Conservation (phyloP, 2,888 invertebrate species). For the Glaucopsyche alexis region DNA sequence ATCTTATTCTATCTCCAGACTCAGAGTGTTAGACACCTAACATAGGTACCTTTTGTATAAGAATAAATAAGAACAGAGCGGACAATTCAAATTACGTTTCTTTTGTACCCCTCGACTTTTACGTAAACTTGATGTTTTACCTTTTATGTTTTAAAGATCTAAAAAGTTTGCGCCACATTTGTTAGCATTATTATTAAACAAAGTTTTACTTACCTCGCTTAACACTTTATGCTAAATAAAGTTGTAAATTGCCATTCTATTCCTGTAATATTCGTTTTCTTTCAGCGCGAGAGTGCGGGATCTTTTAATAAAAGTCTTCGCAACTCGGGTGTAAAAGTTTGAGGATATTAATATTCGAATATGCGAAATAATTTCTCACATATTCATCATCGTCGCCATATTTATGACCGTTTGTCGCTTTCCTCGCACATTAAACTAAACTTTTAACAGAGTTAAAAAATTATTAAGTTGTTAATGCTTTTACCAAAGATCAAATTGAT, state of each 20-base stretch:
- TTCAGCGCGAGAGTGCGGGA: not conserved
- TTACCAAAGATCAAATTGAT: too few species aligned
- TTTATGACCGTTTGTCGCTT: conserved; percentile 2
- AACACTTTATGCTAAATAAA: too few species aligned
- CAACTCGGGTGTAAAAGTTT: conserved; percentile 12
- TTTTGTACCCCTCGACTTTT: too few species aligned
- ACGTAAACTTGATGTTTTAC: too few species aligned
- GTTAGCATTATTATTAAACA: too few species aligned
- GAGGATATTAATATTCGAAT: conserved; percentile 20
- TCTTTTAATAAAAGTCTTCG: conserved; percentile 3
- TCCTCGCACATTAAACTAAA: not conserved
- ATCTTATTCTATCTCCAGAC: not conserved
- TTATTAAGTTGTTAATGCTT: too few species aligned
- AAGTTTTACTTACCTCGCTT: too few species aligned
- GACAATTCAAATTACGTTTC: not conserved
- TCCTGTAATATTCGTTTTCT: not conserved
- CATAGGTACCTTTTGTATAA: not conserved
- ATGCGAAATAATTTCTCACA: not conserved
- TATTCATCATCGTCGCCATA: not conserved
- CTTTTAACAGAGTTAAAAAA: too few species aligned
- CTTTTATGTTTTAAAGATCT: not conserved
- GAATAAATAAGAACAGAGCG: not conserved
- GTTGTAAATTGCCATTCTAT: not conserved
- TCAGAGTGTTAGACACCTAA: not conserved
- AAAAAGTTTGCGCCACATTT: too few species aligned